These are phyloP conservation scores for Creontiades dilutus DNA, from an alignment of 2,888 invertebrate species.

Conservation along the genomic window DNA sequence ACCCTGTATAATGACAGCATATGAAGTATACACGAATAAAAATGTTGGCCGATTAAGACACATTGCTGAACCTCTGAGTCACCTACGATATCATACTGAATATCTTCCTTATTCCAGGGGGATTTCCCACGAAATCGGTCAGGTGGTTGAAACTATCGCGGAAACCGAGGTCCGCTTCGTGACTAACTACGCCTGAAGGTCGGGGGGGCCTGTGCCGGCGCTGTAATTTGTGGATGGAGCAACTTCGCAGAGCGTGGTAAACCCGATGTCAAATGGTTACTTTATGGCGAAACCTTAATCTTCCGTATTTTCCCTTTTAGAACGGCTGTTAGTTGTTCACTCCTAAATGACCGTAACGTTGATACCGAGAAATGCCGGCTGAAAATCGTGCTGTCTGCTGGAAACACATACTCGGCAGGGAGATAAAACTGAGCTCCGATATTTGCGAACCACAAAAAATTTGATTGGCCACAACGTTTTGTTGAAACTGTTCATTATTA, in stretches of 20 bases:
- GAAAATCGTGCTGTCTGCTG: too few species aligned
- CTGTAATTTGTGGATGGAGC: conserved; percentile 27
- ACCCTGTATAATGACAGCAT: too few species aligned
- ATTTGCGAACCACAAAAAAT: too few species aligned
- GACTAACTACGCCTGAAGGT: conserved; percentile 45
- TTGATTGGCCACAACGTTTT: too few species aligned
- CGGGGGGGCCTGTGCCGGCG: conserved; percentile 36
- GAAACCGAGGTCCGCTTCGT: conserved; percentile 41
- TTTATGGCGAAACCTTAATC: conserved; percentile 11
- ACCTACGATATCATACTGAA: not conserved
- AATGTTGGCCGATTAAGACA: too few species aligned
- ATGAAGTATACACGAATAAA: too few species aligned
- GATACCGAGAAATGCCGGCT: not conserved
- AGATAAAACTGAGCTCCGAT: too few species aligned
- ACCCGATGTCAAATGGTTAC: conserved; percentile 30
- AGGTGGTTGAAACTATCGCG: conserved; percentile 30
- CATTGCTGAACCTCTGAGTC: not conserved
- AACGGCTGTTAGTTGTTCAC: not conserved
- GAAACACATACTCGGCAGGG: too few species aligned
- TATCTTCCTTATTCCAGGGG: not conserved
- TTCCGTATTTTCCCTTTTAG: conserved; percentile 8
- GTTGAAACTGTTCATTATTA: too few species aligned
- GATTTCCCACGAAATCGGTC: not conserved
- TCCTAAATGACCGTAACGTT: not conserved
- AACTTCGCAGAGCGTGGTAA: conserved; percentile 23